Percentiles rank a stretch among this genome's conserved stretches.
These are phyloP conservation scores for Temnothorax longispinosus DNA, from an alignment of 1,140 invertebrate species.

Conservation along the genomic window DNA sequence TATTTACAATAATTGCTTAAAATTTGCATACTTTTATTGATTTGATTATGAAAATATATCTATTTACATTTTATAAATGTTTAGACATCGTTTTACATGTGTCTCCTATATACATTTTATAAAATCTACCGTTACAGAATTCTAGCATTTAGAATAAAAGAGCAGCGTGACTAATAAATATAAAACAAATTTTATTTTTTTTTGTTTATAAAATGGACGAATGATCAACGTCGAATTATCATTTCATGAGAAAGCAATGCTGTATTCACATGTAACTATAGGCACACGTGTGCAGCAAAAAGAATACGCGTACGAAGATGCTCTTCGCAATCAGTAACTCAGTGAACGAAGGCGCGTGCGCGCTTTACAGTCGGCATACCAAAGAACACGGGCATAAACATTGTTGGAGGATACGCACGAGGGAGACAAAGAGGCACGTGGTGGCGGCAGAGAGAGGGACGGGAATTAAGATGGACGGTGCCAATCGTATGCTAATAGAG, in stretches of 20 bases:
- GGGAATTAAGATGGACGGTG: slow-evolving; percentile 83
- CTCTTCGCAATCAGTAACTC: slow-evolving; percentile 53
- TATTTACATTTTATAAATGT: neutral
- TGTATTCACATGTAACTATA: neutral
- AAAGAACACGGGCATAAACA: slow-evolving; percentile 83
- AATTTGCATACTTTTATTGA: neutral
- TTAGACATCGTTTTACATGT: neutral
- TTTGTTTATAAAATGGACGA: neutral
- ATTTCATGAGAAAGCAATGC: neutral
- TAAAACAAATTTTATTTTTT: neutral
- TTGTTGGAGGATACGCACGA: slow-evolving; percentile 80
- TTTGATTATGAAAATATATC: neutral
- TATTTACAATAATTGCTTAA: no score
- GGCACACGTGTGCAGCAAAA: slow-evolving; percentile 12
- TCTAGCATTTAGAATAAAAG: neutral
- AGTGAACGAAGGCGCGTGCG: slow-evolving; percentile 78
- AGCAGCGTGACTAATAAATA: neutral
- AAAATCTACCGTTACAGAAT: neutral
- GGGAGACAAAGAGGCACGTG: slow-evolving; percentile 56
- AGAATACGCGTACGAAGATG: slow-evolving; percentile 49
- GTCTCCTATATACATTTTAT: neutral
- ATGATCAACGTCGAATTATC: neutral
- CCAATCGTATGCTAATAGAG: slow-evolving; percentile 85
- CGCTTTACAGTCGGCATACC: slow-evolving; percentile 80
- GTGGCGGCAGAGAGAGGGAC: slow-evolving; percentile 59